Base-by-base conservation (phyloP, 1,140 invertebrate genomes). In the Maniola jurtina region DNA sequence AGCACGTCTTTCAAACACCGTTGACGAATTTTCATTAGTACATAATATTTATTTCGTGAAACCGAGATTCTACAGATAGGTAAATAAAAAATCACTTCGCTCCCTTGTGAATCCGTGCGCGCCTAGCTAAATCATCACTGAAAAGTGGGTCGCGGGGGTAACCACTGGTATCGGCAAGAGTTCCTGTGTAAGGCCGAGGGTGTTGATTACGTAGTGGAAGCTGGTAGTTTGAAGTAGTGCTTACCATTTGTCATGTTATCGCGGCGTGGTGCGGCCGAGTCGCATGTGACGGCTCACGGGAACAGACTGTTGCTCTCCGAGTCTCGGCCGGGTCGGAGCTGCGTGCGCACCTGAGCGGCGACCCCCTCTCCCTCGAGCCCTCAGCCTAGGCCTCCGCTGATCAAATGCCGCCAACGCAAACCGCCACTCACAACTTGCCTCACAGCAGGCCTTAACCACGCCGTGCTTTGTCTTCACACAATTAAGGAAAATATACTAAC, bases 301-400 rank as follows among this genome's bases (percentile, higher is more conserved):
- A 81, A 75, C 85, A 84, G 85, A 89, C 86, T 89, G 86, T 89
- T 89, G 85, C 86, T 84, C 75, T 1, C 25, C 25, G 25, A 25
- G 25, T 25, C 4, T 64, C 70, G 79, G 93, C 82, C 94, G 92
- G 76, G 94, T 92, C 59, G 93, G 79, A 66, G 90, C 89, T 71
- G 93, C 92, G 77, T 93, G 90, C 70, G 94, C 92, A 72, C 88
- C 92, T 85, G 34, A 91, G 80, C 78, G 92, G 62, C 54, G 42
- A 15, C 50, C 68, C 62, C 64, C 73, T 61, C 71, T 72, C 68
- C 72, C 72, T 52, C 8, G 15, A 25, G 48, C 48, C 48, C 48
- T 42, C 62, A 67, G 45, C 70, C 57, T 48, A 54, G 66, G 42
- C 68, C 68, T n/a, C 58, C 66, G 58, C 66, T 42, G 66, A 73